Conservation (phyloP, 2,113 vertebrate species). For the Bostrychus sinensis region DNA sequence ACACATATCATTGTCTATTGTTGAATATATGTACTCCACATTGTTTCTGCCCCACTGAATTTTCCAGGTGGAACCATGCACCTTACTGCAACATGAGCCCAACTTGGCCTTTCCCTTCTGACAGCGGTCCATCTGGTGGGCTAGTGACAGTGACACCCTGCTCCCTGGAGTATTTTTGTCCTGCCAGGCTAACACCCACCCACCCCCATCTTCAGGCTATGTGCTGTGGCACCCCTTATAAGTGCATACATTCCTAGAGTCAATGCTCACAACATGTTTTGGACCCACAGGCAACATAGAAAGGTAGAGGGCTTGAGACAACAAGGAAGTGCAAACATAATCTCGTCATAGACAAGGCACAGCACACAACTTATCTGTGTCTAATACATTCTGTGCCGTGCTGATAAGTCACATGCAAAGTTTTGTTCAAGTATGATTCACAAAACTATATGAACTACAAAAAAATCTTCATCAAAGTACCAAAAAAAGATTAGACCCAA, state of each 20-base stretch:
- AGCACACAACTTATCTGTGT: background rate
- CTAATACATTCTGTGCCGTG: background rate
- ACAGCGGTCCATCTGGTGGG: slow-evolving; percentile 48
- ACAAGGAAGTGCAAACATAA: slow-evolving; percentile 23
- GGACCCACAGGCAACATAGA: slow-evolving; percentile 10
- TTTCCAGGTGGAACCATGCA: too few relatives aligned
- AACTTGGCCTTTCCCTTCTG: slow-evolving; percentile 46
- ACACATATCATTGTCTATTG: too few relatives aligned
- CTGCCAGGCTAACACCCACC: slow-evolving; percentile 10
- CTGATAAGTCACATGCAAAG: background rate
- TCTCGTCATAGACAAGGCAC: background rate
- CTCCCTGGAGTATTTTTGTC: slow-evolving; percentile 76
- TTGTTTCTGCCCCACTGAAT: too few relatives aligned
- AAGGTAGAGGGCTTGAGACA: slow-evolving; percentile 19
- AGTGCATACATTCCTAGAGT: slow-evolving; percentile 65
- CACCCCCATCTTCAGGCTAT: slow-evolving; percentile 22
- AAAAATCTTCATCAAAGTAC: background rate
- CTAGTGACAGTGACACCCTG: slow-evolving; percentile 27
- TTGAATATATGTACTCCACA: too few relatives aligned
- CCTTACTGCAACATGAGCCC: background rate
- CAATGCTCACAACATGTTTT: slow-evolving; percentile 45
- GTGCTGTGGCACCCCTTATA: slow-evolving; percentile 66
- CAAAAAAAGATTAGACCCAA: slow-evolving; percentile 2
- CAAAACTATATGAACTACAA: background rate
- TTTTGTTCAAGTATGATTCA: background rate